Evolutionary conservation across 2,113 vertebrate genomes (phyloP).

Genomic region (Thinocorus orbignyianus): DNA sequence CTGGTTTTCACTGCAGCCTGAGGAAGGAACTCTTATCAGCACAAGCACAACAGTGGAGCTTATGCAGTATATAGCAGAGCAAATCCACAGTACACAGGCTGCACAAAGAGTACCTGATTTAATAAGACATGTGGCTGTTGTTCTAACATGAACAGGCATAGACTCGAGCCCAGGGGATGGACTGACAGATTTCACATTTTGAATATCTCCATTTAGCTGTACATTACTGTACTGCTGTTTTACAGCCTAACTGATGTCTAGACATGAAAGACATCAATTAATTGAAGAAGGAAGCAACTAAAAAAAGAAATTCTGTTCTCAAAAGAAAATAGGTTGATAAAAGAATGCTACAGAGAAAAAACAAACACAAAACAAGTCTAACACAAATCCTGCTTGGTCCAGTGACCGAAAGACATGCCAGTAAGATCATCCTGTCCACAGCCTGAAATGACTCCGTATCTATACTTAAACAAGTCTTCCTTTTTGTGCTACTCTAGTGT

Average conservation of each 20-base stretch:
- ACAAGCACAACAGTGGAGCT: background rate
- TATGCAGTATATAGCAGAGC: background rate
- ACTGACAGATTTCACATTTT: background rate
- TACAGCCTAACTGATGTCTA: background rate
- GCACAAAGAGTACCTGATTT: background rate
- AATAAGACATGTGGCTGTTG: background rate
- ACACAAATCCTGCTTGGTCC: background rate
- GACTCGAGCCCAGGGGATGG: background rate
- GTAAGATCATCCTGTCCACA: background rate
- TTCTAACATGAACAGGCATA: background rate
- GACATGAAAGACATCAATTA: background rate
- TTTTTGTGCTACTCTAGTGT: background rate
- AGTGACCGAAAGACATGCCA: conserved; percentile 11
- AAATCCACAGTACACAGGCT: background rate
- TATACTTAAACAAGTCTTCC: background rate
- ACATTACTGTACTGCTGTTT: background rate
- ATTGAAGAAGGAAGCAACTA: background rate
- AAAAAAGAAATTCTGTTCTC: background rate
- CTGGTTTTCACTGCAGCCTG: background rate
- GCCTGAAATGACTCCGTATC: background rate
- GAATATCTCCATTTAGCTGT: background rate
- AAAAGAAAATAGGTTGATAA: background rate
- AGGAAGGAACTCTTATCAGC: background rate
- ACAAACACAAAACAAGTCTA: background rate
- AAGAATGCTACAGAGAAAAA: background rate